Conservation (phyloP, 2,113 vertebrate species). For the Rissa tridactyla region DNA sequence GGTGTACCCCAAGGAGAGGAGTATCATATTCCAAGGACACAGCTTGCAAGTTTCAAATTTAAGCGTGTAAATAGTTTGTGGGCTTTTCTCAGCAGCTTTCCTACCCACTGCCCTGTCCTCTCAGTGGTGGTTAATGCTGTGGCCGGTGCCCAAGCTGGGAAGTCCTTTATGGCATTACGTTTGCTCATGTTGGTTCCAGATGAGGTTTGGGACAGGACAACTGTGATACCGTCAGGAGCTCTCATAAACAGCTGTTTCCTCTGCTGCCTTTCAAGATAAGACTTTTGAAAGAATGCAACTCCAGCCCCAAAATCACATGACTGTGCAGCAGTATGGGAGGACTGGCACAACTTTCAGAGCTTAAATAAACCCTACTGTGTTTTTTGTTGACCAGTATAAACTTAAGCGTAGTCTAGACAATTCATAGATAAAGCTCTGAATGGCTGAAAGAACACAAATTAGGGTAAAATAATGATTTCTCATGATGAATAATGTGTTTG, state of each 20-base stretch:
- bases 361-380: background rate
- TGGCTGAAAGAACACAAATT: background rate
- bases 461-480: background rate
- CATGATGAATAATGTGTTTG: background rate
- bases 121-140: rapidly evolving
- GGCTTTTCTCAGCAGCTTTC: background rate
- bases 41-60: background rate
- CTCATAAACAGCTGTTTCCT: background rate
- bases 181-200: background rate
- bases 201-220: background rate
- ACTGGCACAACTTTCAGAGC: background rate
- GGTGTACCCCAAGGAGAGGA: background rate
- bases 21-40: background rate
- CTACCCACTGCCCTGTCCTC: background rate
- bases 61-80: background rate
- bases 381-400: background rate
- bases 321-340: background rate
- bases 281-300: background rate
- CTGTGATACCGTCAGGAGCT: background rate
- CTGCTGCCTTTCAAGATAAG: background rate
- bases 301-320: background rate
- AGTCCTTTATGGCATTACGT: background rate
- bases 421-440: background rate
- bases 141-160: background rate
- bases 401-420: background rate